A percentile compares a stretch with the other conserved stretches of the same genome.
These are phyloP conservation scores for Aphaenogaster floridana DNA, from an alignment of 1,140 invertebrate species.

Conservation along the genomic window DNA sequence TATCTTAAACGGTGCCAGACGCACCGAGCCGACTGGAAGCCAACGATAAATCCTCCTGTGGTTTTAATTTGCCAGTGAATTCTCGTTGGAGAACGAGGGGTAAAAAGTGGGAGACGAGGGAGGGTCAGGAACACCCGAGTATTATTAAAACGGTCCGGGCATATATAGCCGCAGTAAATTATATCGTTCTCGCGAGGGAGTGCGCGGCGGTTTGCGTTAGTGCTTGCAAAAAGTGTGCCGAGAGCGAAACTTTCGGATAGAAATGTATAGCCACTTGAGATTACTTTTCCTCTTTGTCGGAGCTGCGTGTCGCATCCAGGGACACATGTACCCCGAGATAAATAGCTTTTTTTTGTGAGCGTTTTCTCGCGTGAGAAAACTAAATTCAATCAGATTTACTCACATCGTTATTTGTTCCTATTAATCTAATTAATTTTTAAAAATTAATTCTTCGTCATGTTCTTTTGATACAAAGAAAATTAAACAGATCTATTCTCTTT, in stretches of 20 bases:
- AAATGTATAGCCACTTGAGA: conserved; percentile 74
- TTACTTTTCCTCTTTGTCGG: conserved; percentile 69
- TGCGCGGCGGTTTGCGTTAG: conserved; percentile 37
- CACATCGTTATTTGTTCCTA: not conserved
- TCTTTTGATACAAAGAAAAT: not conserved
- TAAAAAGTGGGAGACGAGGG: conserved; percentile 28
- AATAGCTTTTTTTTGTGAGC: conserved; percentile 31
- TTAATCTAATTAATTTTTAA: conserved; percentile 20
- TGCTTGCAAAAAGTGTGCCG: conserved; percentile 41
- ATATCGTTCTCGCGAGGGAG: conserved; percentile 75
- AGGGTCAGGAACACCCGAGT: conserved; percentile 55
- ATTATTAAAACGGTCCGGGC: conserved; percentile 81
- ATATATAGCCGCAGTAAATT: conserved; percentile 80
- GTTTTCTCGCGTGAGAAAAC: not conserved
- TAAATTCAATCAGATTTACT: conserved; percentile 24
- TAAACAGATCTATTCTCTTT: not conserved
- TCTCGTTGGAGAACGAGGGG: conserved; percentile 56
- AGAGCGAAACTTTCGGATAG: conserved; percentile 66
- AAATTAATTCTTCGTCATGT: conserved; percentile 2
- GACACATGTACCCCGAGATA: conserved; percentile 45
- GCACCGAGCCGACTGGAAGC: conserved; percentile 56
- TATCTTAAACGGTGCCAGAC: conserved; percentile 78
- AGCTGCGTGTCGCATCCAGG: conserved; percentile 43
- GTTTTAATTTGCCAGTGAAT: conserved; percentile 83
- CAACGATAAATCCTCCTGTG: conserved; percentile 77